Percentiles rank a stretch among this genome's conserved stretches.
phyloP scores from a whole-genome alignment of 2,888 invertebrate genomes.

The Caenorhabditis wallacei region DNA sequence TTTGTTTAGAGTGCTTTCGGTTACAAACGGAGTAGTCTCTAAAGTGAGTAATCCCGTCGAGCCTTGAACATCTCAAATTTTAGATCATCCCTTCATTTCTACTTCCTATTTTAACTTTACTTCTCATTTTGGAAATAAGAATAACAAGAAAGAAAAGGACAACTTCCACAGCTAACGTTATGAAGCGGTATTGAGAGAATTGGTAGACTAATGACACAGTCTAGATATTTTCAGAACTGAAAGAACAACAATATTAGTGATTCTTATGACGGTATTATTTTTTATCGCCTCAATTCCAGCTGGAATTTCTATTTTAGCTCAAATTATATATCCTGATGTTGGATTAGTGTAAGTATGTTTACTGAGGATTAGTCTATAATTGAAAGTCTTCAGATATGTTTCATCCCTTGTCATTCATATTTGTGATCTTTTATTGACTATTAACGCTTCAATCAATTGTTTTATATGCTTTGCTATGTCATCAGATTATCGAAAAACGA shows the following conservation, averaged over 20 bases:
- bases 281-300: slow-evolving; percentile 31
- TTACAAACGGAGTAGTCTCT: slow-evolving; percentile 4
- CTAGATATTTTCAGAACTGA: slow-evolving; percentile 20
- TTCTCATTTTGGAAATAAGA: slow-evolving; percentile 21
- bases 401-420: background rate
- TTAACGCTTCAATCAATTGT: slow-evolving; percentile 9
- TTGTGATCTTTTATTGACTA: background rate
- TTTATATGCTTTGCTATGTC: slow-evolving; percentile 15
- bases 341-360: slow-evolving; percentile 1
- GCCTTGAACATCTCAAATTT: background rate
- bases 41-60: background rate
- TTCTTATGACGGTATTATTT: slow-evolving; percentile 22
- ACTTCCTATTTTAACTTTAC: slow-evolving; percentile 14
- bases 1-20: background rate
- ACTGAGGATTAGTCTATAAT: background rate
- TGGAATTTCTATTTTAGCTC: slow-evolving; percentile 6
- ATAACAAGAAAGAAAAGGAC: background rate
- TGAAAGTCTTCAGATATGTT: background rate
- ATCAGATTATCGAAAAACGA: background rate
- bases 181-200: background rate
- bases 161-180: background rate
- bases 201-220: background rate
- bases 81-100: slow-evolving; percentile 32
- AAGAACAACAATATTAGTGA: slow-evolving; percentile 19
- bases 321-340: slow-evolving; percentile 1